Conservation (phyloP, 2,797 vertebrate species). For the Dendrocincla tyrannina region DNA sequence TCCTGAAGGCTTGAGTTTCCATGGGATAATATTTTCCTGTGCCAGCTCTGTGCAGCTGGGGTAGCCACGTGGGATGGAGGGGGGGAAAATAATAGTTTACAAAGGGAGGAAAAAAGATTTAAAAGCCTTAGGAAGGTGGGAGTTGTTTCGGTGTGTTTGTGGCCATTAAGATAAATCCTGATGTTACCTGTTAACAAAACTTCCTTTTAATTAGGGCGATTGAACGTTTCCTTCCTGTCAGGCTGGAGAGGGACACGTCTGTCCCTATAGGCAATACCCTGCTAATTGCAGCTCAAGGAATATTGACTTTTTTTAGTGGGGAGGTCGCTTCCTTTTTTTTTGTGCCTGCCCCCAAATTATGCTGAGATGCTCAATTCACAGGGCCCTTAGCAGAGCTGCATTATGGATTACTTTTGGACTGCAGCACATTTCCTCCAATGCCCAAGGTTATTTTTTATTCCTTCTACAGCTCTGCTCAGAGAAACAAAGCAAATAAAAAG, state of each 20-base stretch:
- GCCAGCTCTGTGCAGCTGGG: not conserved
- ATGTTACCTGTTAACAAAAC: not conserved
- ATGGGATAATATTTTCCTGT: not conserved
- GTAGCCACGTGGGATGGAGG: not conserved
- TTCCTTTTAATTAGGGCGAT: not conserved
- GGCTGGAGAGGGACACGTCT: not conserved
- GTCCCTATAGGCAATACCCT: not conserved
- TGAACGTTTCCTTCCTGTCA: accelerated
- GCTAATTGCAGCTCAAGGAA: not conserved
- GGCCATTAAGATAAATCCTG: not conserved
- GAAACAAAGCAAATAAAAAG: slow-evolving; percentile 65
- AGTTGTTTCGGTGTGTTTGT: not conserved
- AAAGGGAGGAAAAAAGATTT: not conserved
- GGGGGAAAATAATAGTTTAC: not conserved
- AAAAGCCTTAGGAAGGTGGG: not conserved
- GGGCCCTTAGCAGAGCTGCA: not conserved
- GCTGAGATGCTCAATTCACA: not conserved
- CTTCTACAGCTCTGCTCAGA: slow-evolving; percentile 20
- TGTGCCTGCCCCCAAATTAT: not conserved
- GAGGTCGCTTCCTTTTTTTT: not conserved
- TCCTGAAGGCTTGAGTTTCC: slow-evolving; percentile 8
- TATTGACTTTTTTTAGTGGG: not conserved
- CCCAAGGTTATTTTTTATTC: slow-evolving; percentile 44
- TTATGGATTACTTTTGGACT: slow-evolving; percentile 41
- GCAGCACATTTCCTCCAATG: not conserved